Percentiles rank a stretch among this genome's conserved stretches.
Conservation (phyloP, 2,113 vertebrate genomes). For the Panthera tigris region DNA sequence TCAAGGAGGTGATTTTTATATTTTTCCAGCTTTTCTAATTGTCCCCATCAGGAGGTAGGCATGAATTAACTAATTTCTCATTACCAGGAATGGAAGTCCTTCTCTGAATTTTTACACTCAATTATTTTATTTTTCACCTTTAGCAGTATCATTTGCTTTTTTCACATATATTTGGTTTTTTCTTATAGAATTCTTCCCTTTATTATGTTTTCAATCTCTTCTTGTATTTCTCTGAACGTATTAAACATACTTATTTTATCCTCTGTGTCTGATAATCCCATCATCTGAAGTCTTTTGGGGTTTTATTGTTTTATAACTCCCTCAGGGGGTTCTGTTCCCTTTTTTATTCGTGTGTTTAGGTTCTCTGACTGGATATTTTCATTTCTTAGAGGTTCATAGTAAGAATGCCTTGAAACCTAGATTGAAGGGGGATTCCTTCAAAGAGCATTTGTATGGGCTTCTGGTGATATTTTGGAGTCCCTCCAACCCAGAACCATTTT, state of each 20-base stretch:
- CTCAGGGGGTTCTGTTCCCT: background rate
- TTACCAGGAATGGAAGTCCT: background rate
- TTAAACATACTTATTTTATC: background rate
- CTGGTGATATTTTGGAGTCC: background rate
- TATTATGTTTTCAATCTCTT: background rate
- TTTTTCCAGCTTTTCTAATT: background rate
- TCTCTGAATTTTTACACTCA: background rate
- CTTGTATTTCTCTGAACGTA: background rate
- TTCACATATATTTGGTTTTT: background rate
- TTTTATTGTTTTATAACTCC: background rate
- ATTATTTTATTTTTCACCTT: background rate
- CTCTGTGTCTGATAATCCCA: background rate
- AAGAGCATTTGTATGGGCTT: background rate
- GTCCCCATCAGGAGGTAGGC: background rate
- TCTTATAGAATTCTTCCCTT: background rate
- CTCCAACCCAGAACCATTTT: background rate
- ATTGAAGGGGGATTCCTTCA: background rate
- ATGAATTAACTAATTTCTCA: background rate
- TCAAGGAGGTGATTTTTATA: background rate
- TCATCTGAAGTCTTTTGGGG: background rate
- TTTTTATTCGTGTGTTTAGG: background rate
- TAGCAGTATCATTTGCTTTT: background rate
- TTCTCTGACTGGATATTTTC: background rate
- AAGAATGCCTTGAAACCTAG: background rate
- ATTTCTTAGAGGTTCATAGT: background rate